Base-by-base conservation (phyloP, 2,113 vertebrate genomes). In the Sitta europaea region DNA sequence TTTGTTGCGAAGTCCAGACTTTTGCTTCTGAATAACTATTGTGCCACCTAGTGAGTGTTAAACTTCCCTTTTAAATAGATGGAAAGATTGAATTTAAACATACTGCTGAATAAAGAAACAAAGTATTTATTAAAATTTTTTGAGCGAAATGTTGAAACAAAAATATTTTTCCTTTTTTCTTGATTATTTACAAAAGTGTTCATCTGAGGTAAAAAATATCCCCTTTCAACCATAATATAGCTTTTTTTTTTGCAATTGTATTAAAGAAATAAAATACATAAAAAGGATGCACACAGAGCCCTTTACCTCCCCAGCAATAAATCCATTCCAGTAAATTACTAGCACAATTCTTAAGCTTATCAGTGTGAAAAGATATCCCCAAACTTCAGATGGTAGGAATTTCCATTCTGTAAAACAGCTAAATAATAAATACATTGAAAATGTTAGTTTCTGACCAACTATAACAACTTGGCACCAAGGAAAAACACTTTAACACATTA, bases 31-130 rank as follows among this genome's bases (percentile, higher is more conserved):
- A 63, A 84, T 81, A 85, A 29, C 92, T 86, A 15, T 65, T 94
- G 27, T 94, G 93, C 97, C 97, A 97, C 50, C 97, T 97, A 97
- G 95, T 95, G 97, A 91, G 8, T 35, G 33, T 45, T 80, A n/a
- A 42, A 42, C 50, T 58, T 5, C 24, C 48, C 35, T 73, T 74
- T 61, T 42, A 70, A 73, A 48, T 12, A 61, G 16, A 27, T 33
- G 11, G 38, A 22, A 88, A 59, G 21, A 28, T 22, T 18, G 29
- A 43, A 31, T 79, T 74, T 28, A 82, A 70, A 43, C 22, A 16
- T 15, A 6, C 3, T 1, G 0, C 7, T 50, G 38, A 80, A 42
- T 70, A 71, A 68, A 7, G 50, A 76, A 65, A 36, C 4, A 14
- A 38, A 24, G 50, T 53, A 38, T 43, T 59, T 86, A n/a, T 51